A percentile compares a stretch with the other conserved stretches of the same genome.
Evolutionary conservation across 64 coral and sea anemone genomes (phyloP).

Genomic region (Pocillopora verrucosa): DNA sequence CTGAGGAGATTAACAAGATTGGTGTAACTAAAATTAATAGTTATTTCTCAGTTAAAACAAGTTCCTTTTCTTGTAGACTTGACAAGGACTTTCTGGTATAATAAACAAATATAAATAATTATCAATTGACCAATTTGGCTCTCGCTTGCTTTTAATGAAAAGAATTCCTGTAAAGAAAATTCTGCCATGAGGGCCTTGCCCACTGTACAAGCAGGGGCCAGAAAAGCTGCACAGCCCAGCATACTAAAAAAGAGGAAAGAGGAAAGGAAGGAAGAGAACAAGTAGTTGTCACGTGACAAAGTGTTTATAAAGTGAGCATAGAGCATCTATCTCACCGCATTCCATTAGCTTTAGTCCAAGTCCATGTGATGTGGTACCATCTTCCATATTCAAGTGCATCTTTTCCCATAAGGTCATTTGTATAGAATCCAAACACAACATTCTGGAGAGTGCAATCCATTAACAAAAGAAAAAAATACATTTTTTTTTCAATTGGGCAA

Average conservation of each 20-base stretch:
- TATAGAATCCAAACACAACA: slow-evolving; percentile 41
- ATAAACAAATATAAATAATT: too few species aligned
- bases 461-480: background rate
- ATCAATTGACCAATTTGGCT: too few species aligned
- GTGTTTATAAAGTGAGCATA: background rate
- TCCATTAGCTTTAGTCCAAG: slow-evolving; percentile 28
- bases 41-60: too few species aligned
- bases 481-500: background rate
- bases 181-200: too few species aligned
- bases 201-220: too few species aligned
- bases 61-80: too few species aligned
- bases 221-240: too few species aligned
- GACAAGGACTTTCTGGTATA: too few species aligned
- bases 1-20: background rate
- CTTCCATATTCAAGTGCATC: slow-evolving; percentile 3
- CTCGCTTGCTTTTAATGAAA: too few species aligned
- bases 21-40: too few species aligned
- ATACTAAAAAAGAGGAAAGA: background rate
- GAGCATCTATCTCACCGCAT: background rate
- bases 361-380: slow-evolving; percentile 67
- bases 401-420: background rate
- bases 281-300: too few species aligned
- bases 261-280: background rate
- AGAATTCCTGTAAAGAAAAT: too few species aligned
- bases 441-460: background rate